Evolutionary conservation across 1,140 invertebrate genomes (phyloP), one percentile per base, ranked within the genome.

Genomic region (Cyrtorhinus lividipennis): DNA sequence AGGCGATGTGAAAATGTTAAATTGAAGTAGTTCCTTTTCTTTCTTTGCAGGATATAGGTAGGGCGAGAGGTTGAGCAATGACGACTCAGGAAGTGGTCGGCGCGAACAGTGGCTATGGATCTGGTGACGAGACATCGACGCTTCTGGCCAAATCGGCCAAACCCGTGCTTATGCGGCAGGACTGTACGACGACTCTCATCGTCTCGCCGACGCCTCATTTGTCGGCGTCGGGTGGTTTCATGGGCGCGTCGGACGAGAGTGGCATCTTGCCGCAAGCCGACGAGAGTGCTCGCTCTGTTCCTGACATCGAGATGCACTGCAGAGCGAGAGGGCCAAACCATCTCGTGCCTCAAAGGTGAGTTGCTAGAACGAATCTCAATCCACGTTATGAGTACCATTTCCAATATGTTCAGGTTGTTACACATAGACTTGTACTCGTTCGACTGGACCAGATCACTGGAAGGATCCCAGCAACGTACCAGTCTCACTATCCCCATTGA

Each of bases 281-380:
- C 62, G 81, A 81, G 70, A 75, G 74, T 62, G 76, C 79, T 73
- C 80, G 87, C 70, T 90, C 86, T 65, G 89, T 92, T 66, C 90
- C 90, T 15, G 89, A 92, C 72, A 88, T 93, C 68, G 89, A 92
- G 75, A 76, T 92, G 62, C 87, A 92, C 73, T 89, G 87, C 73
- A 76, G 83, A 67, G 10, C 48, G 5, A 38, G 64, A 30, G 44
- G 58, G 1, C 64, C 30, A 76, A 24, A 76, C 74, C 65, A 70
- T 66, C 44, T 74, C 75, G 27, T 66, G 67, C 12, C 72, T 73
- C 58, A 68, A 13, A 61, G 60, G 60, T 61, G 46, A 20, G 1
- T 25, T 1, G 22, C 30, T 38, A 15, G 30, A 38, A n/a, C n/a
- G n/a, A n/a, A n/a, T n/a, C n/a, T n/a, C n/a, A n/a, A n/a, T n/a